Conservation (phyloP, 2,113 vertebrate genomes). For the Sprattus sprattus region DNA sequence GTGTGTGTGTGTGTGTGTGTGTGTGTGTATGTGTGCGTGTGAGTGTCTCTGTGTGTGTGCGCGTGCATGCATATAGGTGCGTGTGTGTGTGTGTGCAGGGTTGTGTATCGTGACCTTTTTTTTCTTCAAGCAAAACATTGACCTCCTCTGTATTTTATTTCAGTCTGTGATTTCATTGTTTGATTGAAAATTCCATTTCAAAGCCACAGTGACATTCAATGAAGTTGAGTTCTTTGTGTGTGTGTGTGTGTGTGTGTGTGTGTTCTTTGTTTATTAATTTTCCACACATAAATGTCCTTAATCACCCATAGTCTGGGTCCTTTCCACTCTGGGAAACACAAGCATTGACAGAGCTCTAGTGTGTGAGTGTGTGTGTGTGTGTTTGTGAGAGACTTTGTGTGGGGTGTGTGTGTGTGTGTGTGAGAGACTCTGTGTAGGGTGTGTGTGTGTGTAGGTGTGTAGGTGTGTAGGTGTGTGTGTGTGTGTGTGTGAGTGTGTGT, state of each 20-base stretch:
- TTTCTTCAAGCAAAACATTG: background rate
- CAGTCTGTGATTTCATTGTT: background rate
- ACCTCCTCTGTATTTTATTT: background rate
- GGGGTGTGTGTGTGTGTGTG: too few species aligned
- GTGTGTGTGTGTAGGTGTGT: too few species aligned
- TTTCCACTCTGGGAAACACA: background rate
- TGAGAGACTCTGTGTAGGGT: too few species aligned
- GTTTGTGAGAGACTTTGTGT: too few species aligned
- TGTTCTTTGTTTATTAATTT: background rate
- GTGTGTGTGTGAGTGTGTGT: too few species aligned
- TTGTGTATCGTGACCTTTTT: background rate
- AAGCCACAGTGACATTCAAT: background rate
- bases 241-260: too few species aligned
- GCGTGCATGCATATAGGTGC: too few species aligned
- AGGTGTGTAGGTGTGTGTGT: too few species aligned
- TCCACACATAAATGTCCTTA: constrained; percentile 10
- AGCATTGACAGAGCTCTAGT: too few species aligned
- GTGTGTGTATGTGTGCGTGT: background rate
- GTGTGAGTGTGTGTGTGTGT: too few species aligned
- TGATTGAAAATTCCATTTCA: background rate
- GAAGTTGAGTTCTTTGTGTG: background rate
- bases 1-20: background rate
- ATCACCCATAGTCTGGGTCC: background rate
- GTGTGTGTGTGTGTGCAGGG: too few species aligned
- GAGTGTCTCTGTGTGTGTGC: background rate